Evolutionary conservation across 2,797 vertebrate species (phyloP).

Genomic region (Prunella strophiata): DNA sequence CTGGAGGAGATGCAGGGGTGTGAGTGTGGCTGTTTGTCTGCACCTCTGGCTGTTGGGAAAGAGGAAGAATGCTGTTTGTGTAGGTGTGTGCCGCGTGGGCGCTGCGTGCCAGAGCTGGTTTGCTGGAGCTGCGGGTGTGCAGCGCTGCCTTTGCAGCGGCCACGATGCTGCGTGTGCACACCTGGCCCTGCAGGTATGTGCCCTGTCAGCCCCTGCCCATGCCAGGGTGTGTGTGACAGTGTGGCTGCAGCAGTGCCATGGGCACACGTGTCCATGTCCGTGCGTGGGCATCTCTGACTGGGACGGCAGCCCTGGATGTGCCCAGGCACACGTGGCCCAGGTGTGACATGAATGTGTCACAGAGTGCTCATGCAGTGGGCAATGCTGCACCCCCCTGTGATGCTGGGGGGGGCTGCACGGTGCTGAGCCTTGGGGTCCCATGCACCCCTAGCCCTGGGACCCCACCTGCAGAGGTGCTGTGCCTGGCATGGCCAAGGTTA

Average conservation of each 20-base stretch:
- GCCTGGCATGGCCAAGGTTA: constrained; percentile 53
- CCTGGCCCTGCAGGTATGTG: not conserved
- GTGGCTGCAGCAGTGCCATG: accelerated
- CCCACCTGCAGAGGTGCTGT: not conserved
- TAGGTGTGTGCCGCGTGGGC: not conserved
- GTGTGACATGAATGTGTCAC: accelerated
- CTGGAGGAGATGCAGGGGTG: not conserved
- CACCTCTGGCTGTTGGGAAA: not conserved
- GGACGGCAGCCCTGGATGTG: accelerated
- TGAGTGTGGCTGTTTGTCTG: not conserved
- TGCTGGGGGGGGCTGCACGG: accelerated
- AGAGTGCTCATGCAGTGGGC: not conserved
- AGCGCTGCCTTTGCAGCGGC: not conserved
- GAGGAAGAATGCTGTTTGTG: not conserved
- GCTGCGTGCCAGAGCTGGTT: not conserved
- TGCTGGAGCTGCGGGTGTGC: accelerated
- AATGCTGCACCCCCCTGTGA: not conserved
- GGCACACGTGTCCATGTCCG: accelerated
- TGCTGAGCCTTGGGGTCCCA: not conserved
- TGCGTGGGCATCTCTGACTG: accelerated
- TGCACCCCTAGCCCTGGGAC: accelerated
- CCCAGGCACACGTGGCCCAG: not conserved
- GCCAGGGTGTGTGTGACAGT: accelerated
- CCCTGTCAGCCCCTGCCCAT: not conserved
- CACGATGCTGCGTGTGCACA: accelerated